A percentile compares a stretch with the other conserved stretches of the same genome.
Evolutionary conservation across 2,888 invertebrate genomes (phyloP).

Genomic region (Salticus scenicus): DNA sequence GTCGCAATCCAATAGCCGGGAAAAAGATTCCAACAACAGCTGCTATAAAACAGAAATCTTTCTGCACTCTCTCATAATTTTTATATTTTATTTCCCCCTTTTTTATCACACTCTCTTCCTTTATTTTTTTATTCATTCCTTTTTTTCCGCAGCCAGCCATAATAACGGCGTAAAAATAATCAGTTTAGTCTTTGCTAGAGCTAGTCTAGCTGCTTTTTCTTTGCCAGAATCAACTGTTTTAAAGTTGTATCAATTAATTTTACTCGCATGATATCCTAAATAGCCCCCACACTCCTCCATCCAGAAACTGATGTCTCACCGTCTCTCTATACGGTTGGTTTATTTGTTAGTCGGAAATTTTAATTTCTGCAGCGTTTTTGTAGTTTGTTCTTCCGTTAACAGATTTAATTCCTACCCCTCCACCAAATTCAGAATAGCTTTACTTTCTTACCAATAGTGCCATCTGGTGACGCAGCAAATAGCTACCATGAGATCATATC

Average conservation of each 20-base stretch:
- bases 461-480: conserved; percentile 60
- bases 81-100: conserved; percentile 45
- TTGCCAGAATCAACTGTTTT: conserved; percentile 57
- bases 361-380: conserved; percentile 65
- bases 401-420: conserved; percentile 29
- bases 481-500: conserved; percentile 61
- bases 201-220: conserved; percentile 49
- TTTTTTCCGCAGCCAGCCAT: conserved; percentile 35
- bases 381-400: conserved; percentile 52
- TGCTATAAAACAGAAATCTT: conserved; percentile 67
- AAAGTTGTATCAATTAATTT: conserved; percentile 70
- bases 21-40: conserved; percentile 62
- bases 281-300: conserved; percentile 23
- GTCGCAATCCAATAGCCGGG: conserved; percentile 44
- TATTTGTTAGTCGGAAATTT: conserved; percentile 69
- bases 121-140: conserved; percentile 8
- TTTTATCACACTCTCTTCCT: conserved; percentile 39
- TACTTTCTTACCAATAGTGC: conserved; percentile 60
- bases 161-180: conserved; percentile 68
- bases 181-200: conserved; percentile 62
- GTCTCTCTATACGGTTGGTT: conserved; percentile 57
- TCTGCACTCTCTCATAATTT: conserved; percentile 36
- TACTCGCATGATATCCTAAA: conserved; percentile 62
- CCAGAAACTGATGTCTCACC: conserved; percentile 38
- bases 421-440: conserved; percentile 3